Evolutionary conservation across 1,140 invertebrate species (phyloP).

Genomic region (Listronotus oregonensis): DNA sequence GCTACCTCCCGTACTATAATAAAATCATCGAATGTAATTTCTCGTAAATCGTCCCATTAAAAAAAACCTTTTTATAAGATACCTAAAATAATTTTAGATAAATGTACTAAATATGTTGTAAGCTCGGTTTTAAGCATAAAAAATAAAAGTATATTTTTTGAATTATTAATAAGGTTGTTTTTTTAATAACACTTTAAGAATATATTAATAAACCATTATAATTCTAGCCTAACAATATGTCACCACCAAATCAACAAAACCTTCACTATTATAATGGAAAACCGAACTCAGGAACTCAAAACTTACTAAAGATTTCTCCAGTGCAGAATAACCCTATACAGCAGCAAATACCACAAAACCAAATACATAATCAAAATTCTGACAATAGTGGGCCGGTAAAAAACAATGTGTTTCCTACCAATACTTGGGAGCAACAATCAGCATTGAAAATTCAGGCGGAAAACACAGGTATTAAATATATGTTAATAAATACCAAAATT

Average conservation of each 20-base stretch:
- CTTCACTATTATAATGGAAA: conserved; percentile 26
- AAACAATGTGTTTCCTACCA: conserved; percentile 27
- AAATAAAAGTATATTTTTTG: no score
- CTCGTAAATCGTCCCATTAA: no score
- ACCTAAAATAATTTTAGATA: no score
- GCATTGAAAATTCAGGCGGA: conserved; percentile 8
- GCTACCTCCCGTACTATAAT: no score
- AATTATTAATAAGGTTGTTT: no score
- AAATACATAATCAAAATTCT: conserved; percentile 4
- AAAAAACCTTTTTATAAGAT: no score
- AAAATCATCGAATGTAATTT: no score
- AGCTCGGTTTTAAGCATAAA: no score
- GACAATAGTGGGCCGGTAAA: conserved; percentile 23
- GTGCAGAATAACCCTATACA: conserved; percentile 4
- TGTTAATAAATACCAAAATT: no score
- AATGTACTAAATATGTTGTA: no score
- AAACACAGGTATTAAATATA: conserved; percentile 6
- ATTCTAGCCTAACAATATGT: conserved; percentile 23
- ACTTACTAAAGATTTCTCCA: conserved; percentile 19
- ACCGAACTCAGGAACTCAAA: conserved; percentile 14
- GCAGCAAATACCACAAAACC: conserved; percentile 2
- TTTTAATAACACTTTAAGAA: no score
- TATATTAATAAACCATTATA: no score
- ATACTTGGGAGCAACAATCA: conserved; percentile 26
- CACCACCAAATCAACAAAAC: conserved; percentile 21